Evolutionary conservation across 2,113 vertebrate species (phyloP), one percentile per base, ranked within the genome.

Genomic region (Origma solitaria): DNA sequence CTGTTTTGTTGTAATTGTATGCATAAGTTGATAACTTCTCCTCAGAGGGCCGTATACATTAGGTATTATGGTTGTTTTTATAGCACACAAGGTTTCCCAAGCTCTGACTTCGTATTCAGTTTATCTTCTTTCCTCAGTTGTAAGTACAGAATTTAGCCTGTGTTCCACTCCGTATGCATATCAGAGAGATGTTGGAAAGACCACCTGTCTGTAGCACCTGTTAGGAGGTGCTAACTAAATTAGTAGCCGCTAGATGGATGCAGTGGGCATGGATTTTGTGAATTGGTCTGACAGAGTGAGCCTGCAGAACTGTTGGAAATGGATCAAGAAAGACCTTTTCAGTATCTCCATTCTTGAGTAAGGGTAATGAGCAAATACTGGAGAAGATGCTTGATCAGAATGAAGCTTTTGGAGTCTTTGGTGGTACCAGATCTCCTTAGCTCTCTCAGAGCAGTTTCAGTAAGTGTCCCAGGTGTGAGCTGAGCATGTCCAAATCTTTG

Each of bases 1-100:
- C 44, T 82, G 21, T 83, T 93, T 66, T 6, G 0, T 86, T 86
- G 64, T 84, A 88, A 86, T 68, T 93, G 60, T 49, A 49, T 88
- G 76, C n/a, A 21, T 76, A 95, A 88, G 72, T 92, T 92, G 61
- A 24, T 94, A 75, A 95, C 40, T 38, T 93, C 76, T 96, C 84
- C 62, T 88, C 19, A 42, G 92, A 83, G 86, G 56, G 56, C 72
- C 76, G 20, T 77, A 27, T 88, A 22, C 30, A 21, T 86, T 92
- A 64, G 65, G 35, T 73, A 25, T 93, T 94, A 83, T n/a, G 23
- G 33, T 90, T 81, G 37, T 53, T 95, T 95, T 93, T 70, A 57
- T 60, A 73, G 68, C 53, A 84, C 72, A 44, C 9, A 75, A 91
- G 56, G 42, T 73, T 95, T 85, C 92, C 61, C 94, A 27, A 87